These are phyloP conservation scores for Elanoides forficatus DNA, from an alignment of 2,113 vertebrate genomes.

Conservation along the genomic window DNA sequence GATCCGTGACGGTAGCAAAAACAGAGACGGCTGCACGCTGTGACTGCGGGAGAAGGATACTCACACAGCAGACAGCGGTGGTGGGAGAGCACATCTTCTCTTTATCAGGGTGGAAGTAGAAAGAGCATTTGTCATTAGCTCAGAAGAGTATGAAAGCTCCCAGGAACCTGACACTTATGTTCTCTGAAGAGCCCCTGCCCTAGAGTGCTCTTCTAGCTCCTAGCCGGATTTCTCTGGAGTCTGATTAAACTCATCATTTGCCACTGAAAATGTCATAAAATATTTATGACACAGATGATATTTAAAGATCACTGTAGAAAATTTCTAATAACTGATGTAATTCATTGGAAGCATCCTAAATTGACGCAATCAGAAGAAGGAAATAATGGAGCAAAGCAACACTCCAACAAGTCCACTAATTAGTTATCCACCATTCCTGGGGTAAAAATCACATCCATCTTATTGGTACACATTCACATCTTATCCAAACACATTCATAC, in stretches of 20 bases:
- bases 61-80: rapidly evolving
- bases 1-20: rapidly evolving
- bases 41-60: background rate
- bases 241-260: constrained; percentile 34
- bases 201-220: background rate
- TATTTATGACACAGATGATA: constrained; percentile 34
- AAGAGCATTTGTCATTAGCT: background rate
- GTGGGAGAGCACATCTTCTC: background rate
- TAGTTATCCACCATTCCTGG: background rate
- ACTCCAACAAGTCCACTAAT: background rate
- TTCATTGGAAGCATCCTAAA: background rate
- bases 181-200: background rate
- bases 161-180: background rate
- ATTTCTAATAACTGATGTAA: background rate
- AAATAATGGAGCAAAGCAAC: background rate
- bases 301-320: constrained; percentile 41
- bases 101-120: background rate
- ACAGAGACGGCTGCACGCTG: rapidly evolving
- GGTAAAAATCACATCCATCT: background rate
- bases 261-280: constrained; percentile 34
- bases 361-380: background rate
- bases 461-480: rapidly evolving
- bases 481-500: background rate
- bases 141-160: background rate
- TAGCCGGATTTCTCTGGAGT: background rate